Conservation (phyloP, 2,888 invertebrate genomes). For the Disparrhopalites patrizii region DNA sequence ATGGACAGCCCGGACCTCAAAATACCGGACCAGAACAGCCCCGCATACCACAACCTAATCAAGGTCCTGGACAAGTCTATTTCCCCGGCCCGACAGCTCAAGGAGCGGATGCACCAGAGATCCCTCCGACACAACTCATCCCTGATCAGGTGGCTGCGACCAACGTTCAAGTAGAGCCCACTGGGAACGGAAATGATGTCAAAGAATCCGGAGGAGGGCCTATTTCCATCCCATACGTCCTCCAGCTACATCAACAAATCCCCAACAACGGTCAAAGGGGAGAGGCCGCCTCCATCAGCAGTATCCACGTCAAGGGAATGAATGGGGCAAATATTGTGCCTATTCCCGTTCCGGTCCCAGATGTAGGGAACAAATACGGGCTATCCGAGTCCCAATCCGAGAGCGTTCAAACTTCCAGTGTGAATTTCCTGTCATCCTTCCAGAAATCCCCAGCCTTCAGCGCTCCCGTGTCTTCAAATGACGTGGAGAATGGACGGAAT, state of each 20-base stretch:
- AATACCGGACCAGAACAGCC: not conserved
- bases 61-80: not conserved
- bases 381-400: conserved; percentile 9
- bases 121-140: not conserved
- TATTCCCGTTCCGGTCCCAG: conserved; percentile 21
- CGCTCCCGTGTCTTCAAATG: not conserved
- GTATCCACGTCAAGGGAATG: not conserved
- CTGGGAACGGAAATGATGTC: not conserved
- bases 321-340: conserved; percentile 16
- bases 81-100: conserved; percentile 1
- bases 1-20: not conserved
- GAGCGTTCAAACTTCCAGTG: not conserved
- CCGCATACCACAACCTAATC: not conserved
- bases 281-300: not conserved
- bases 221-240: conserved; percentile 15
- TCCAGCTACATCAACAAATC: conserved; percentile 1
- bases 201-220: not conserved
- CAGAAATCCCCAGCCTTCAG: conserved; percentile 14
- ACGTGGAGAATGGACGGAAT: conserved; percentile 23
- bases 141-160: not conserved
- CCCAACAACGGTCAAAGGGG: not conserved
- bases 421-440: conserved; percentile 10
- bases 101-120: not conserved
- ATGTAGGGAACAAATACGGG: too few species aligned
- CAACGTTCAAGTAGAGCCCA: not conserved